Base-by-base conservation (phyloP, 1,140 invertebrate genomes). In the Cydia fagiglandana region DNA sequence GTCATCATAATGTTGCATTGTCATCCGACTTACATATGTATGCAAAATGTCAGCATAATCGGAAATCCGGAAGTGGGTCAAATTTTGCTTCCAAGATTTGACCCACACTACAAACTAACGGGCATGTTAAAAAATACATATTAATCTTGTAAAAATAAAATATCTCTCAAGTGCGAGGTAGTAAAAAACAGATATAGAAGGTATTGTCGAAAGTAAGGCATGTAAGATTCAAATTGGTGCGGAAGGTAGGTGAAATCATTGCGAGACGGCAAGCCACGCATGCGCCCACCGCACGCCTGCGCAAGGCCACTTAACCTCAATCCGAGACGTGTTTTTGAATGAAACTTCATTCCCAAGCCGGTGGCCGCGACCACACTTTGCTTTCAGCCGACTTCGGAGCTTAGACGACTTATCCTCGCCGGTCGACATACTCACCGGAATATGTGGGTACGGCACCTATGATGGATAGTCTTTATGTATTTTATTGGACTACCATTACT, bases 271-370 rank as follows among this genome's bases (percentile, higher is more conserved):
- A 70, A 20, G 28, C 20, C 34, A 81, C 89, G 88, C 88, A 84
- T 87, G 89, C 86, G 89, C 84, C 74, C 13, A 6, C 7, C 56
- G n/a, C 82, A 86, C 89, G 89, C 89, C 80, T 89, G 91, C 91
- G 91, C 88, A 85, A 75, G 13, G 34, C 75, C 81, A 89, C 86
- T 88, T 90, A 92, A 91, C 89, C 88, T 90, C 88, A 89, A 91
- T 91, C 84, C 84, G 80, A 87, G 83, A 80, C 87, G 84, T 90
- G 86, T 91, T 92, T 89, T 91, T 92, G 88, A 92, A 92, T 92
- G 91, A 92, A 91, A 88, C 82, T 84, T 87, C 81, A 82, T 84
- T 85, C 83, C 79, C 76, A 66, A 79, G 73, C 81, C 83, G 82
- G 81, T 76, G 80, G 79, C 79, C 78, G 76, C 73, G 73, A 79